Evolutionary conservation across 2,888 invertebrate species (phyloP).

Genomic region (Polymixis flavicincta): DNA sequence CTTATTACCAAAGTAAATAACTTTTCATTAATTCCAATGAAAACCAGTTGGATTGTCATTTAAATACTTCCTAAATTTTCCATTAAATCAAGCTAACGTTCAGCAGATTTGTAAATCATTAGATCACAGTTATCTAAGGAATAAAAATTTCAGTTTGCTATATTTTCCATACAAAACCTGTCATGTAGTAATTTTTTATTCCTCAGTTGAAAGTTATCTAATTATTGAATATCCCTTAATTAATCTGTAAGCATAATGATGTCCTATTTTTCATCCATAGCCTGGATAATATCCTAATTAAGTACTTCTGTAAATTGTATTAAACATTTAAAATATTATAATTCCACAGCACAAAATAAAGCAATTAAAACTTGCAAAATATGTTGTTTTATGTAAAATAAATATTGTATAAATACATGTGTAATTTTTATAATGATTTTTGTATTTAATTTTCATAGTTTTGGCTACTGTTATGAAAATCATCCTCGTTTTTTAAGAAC

Average conservation of each 20-base stretch:
- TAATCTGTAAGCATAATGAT: not conserved
- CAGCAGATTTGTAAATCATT: not conserved
- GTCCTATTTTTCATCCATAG: not conserved
- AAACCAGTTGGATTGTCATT: not conserved
- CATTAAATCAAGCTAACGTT: not conserved
- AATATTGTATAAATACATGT: constrained; percentile 16
- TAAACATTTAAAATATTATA: constrained; percentile 7
- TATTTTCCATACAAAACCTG: not conserved
- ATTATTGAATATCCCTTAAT: not conserved
- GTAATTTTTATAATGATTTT: constrained; percentile 17
- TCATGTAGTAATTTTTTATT: not conserved
- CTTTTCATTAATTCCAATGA: not conserved
- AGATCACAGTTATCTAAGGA: too few species aligned
- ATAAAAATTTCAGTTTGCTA: not conserved
- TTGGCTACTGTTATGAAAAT: not conserved
- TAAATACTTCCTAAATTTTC: not conserved
- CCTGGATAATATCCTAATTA: not conserved
- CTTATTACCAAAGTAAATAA: not conserved
- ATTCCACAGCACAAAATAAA: constrained; percentile 44
- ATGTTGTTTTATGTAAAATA: constrained; percentile 31
- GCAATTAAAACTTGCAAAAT: constrained; percentile 33
- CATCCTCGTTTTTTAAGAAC: not conserved
- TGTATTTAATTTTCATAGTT: constrained; percentile 19
- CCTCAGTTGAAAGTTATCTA: not conserved
- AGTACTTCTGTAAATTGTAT: constrained; percentile 2